These are phyloP conservation scores for Hippocampus zosterae DNA, from an alignment of 2,113 vertebrate genomes.

Conservation along the genomic window DNA sequence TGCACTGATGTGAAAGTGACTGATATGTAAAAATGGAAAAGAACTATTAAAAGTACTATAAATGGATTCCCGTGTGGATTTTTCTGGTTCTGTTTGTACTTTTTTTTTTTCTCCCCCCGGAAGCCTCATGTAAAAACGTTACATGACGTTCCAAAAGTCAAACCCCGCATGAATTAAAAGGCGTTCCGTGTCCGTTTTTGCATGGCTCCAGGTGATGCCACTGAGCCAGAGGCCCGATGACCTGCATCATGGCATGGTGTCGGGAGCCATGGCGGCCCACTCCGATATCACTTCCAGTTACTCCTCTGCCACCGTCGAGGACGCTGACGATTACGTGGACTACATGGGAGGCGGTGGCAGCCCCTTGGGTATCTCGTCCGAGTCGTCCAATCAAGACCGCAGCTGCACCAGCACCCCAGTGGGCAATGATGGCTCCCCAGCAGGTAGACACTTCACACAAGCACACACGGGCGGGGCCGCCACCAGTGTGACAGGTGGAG, in stretches of 20 bases:
- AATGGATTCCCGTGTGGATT: conserved; percentile 35
- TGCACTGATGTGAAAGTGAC: too few relatives aligned
- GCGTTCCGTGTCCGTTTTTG: background rate
- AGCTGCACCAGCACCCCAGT: conserved; percentile 97
- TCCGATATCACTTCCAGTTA: conserved; percentile 68
- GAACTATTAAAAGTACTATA: background rate
- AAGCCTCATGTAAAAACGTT: conserved; percentile 20
- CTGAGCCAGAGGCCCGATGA: conserved; percentile 69
- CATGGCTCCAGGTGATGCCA: conserved; percentile 65
- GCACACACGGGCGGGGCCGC: background rate
- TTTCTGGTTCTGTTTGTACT: conserved; percentile 45
- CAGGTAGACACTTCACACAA: conserved; percentile 73
- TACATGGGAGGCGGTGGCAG: conserved; percentile 83
- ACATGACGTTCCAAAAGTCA: conserved; percentile 24
- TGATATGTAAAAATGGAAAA: background rate
- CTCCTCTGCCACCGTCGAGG: conserved; percentile 78
- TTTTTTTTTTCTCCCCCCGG: conserved; percentile 9
- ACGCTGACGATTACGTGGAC: conserved; percentile 92
- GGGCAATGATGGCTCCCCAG: conserved; percentile 88
- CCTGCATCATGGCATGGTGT: conserved; percentile 67
- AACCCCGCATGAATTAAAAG: conserved; percentile 22
- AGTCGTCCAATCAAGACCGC: conserved; percentile 94
- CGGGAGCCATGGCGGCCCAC: conserved; percentile 58
- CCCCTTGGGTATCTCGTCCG: conserved; percentile 87
- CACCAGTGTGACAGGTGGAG: background rate